Percentiles rank a stretch among this genome's conserved stretches.
Evolutionary conservation across 2,888 invertebrate genomes (phyloP).

Genomic region (Cepaea hortensis): DNA sequence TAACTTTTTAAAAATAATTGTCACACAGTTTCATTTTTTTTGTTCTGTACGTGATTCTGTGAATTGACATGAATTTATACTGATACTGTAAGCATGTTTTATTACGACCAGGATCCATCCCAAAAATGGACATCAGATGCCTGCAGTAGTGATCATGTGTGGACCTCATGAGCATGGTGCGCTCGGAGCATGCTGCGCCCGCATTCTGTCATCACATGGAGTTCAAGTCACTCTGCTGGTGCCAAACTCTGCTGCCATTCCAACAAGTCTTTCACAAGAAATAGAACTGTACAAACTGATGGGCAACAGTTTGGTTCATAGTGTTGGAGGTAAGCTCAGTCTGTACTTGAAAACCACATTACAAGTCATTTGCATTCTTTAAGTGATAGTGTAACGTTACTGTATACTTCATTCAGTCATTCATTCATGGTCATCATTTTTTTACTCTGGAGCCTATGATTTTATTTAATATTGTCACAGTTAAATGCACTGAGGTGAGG

Average conservation of each 20-base stretch:
- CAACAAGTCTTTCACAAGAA: constrained; percentile 32
- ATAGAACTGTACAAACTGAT: constrained; percentile 37
- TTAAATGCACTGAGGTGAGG: no score
- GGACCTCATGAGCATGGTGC: constrained; percentile 83
- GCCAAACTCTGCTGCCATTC: constrained; percentile 71
- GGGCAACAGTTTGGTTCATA: constrained; percentile 31
- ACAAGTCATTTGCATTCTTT: no score
- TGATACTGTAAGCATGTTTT: not conserved
- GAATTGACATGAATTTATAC: no score
- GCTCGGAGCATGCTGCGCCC: constrained; percentile 83
- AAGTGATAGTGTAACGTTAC: no score
- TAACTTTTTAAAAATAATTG: no score
- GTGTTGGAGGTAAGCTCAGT: constrained; percentile 28
- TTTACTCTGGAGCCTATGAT: no score
- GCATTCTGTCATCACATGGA: constrained; percentile 89
- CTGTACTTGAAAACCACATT: not conserved
- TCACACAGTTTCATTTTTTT: no score
- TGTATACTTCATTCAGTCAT: no score
- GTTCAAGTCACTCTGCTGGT: constrained; percentile 81
- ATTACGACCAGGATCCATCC: constrained; percentile 76
- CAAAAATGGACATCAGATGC: constrained; percentile 91
- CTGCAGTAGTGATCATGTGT: constrained; percentile 86
- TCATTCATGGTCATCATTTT: no score
- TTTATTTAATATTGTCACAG: no score
- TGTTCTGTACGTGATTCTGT: no score